Base-by-base conservation (phyloP, 2,113 vertebrate species). In the Anhinga anhinga region DNA sequence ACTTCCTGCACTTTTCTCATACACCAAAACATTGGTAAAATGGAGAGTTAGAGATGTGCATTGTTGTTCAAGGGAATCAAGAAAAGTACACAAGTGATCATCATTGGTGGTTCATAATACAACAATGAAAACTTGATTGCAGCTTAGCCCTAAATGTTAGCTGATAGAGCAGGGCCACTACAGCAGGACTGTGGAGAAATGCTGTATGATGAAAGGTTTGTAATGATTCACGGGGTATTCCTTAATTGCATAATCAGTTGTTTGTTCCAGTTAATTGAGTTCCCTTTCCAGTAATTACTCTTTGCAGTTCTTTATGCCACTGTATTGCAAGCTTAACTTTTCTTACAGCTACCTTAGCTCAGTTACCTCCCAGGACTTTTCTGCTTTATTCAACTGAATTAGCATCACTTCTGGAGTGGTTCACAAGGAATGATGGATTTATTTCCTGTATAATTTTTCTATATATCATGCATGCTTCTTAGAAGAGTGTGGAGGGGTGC, bases 191-290 rank as follows among this genome's bases (percentile, higher is more conserved):
- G 63, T 45, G 81, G 32, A 84, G 90, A 96, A 94, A 93, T 47
- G 15, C 62, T 90, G 25, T 53, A 91, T 86, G 95, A 95, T 87
- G 95, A 95, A 93, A 70, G 32, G 44, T 85, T 93, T 92, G 80
- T 87, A 92, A 91, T 96, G 95, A 97, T 96, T 95, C 96, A 96
- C 76, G 81, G 95, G 69, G 81, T 63, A 91, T 87, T 69, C 55
- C 88, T 95, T 97, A 97, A 94, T 96, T 96, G 95, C 90, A 96
- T 92, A 82, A 82, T 95, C 72, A 77, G 67, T 91, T 96, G 88
- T 96, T 96, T 97, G 95, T 95, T 97, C 93, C 95, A 95, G 77
- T 59, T 97, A 97, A 97, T 97, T 97, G 95, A 97, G 69, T 89
- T 93, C 40, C 71, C 66, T 49, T 93, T 95, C 62, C 80, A 86